Evolutionary conservation across 2,888 invertebrate genomes (phyloP).

Genomic region (Eilema griseolum): DNA sequence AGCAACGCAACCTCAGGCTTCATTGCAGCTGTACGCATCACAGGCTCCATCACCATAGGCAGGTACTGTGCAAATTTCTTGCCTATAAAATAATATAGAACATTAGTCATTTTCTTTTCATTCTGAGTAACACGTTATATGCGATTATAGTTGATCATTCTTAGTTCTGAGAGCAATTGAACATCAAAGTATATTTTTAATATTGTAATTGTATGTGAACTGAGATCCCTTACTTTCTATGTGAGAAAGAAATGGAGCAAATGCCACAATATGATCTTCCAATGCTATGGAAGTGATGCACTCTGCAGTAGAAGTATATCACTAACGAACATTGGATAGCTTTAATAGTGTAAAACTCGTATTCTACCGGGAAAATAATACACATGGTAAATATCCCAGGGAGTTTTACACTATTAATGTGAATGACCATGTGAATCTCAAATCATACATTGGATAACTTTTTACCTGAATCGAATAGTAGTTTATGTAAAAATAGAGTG

Average conservation of each 20-base stretch:
- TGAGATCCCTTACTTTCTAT: constrained; percentile 79
- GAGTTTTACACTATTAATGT: no score
- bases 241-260: constrained; percentile 77
- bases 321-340: constrained; percentile 84
- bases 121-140: neutral
- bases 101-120: neutral
- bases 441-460: no score
- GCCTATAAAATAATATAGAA: constrained; percentile 72
- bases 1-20: constrained; percentile 97
- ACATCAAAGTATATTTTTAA: neutral
- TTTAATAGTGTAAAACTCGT: no score
- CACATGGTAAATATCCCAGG: no score
- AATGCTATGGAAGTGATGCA: constrained; percentile 84
- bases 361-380: no score
- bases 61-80: constrained; percentile 96
- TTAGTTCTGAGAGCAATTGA: no score
- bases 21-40: constrained; percentile 96
- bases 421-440: no score
- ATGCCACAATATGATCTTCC: constrained; percentile 77
- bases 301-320: constrained; percentile 61
- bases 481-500: no score
- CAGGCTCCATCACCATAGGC: constrained; percentile 98
- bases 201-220: constrained; percentile 69
- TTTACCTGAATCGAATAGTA: no score
- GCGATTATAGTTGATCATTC: neutral